Base-by-base conservation (phyloP, 2,113 vertebrate genomes). In the Piprites chloris region DNA sequence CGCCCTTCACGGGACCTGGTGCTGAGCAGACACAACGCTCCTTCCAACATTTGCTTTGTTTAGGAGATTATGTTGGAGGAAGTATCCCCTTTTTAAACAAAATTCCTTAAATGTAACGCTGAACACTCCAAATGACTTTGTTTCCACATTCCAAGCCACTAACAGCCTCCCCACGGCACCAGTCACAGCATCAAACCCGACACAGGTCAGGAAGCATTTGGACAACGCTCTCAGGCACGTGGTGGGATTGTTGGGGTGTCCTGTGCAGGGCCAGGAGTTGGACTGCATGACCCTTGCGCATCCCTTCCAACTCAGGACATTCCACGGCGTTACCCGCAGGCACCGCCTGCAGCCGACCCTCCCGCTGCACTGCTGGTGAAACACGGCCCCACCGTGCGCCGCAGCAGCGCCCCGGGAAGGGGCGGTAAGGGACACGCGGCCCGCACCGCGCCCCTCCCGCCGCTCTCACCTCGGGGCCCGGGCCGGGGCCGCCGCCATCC, bases 21-120 rank as follows among this genome's bases (percentile, higher is more conserved):
- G 75, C 83, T 19, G 30, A 44, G 66, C 62, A 42, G 16, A 5
- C 35, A 69, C 22, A 41, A 0, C 0, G 6, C 37, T 65, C 39
- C 39, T 46, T 22, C 22, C 49, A 9, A 32, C 2, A 26, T 8
- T 20, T 15, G 11, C 56, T 62, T 19, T 35, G 32, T 17, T 87
- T 16, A 33, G 3, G 13, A 16, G 24, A 18, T 2, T 1, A 15
- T 2, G 39, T 0, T 5, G 14, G 5, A 14, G 7, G 33, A 28
- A 0, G 1, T 5, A 46, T 42, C n/a, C 32, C 8, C 14, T 41
- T 61, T 39, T 33, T 3, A 21, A 37, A 65, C 13, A 39, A 23
- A 69, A 42, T 3, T 30, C 26, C 18, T 32, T 26, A 41, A 32
- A 6, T 3, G 23, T 11, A 63, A 46, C 0, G n/a, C 30, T 13